phyloP scores from a whole-genome alignment of 2,888 invertebrate species.

The Chymomyza procnemis region DNA sequence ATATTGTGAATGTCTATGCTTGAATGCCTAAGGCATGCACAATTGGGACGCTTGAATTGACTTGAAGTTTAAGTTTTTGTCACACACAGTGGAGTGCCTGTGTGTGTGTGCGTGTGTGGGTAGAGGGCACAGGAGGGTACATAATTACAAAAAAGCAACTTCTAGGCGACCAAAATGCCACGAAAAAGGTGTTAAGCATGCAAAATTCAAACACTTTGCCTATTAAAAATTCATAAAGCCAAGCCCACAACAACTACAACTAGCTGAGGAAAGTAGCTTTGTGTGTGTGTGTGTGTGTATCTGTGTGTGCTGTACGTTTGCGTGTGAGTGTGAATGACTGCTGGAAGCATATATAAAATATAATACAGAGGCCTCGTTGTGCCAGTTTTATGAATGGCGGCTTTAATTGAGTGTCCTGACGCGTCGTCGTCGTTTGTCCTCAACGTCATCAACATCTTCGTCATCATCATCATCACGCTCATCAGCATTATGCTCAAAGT shows the following conservation, averaged over 20 bases:
- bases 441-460: conserved; percentile 9
- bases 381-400: conserved; percentile 53
- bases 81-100: neutral
- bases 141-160: conserved; percentile 1
- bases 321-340: conserved; percentile 8
- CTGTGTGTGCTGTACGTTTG: neutral
- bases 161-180: neutral
- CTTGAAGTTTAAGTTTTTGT: neutral
- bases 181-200: conserved; percentile 41
- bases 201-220: conserved; percentile 63
- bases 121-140: neutral
- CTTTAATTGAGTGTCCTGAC: conserved; percentile 59
- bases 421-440: conserved; percentile 16
- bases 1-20: neutral
- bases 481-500: neutral
- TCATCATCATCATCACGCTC: conserved; percentile 8
- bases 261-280: neutral
- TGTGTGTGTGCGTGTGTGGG: neutral
- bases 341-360: neutral
- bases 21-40: neutral
- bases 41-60: neutral
- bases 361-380: conserved; percentile 18
- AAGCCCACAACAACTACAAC: conserved; percentile 18
- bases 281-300: too few species aligned
- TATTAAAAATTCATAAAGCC: conserved; percentile 68